A percentile compares a stretch with the other conserved stretches of the same genome.
phyloP scores from a whole-genome alignment of 2,888 invertebrate species.

The Andrena marginata region DNA sequence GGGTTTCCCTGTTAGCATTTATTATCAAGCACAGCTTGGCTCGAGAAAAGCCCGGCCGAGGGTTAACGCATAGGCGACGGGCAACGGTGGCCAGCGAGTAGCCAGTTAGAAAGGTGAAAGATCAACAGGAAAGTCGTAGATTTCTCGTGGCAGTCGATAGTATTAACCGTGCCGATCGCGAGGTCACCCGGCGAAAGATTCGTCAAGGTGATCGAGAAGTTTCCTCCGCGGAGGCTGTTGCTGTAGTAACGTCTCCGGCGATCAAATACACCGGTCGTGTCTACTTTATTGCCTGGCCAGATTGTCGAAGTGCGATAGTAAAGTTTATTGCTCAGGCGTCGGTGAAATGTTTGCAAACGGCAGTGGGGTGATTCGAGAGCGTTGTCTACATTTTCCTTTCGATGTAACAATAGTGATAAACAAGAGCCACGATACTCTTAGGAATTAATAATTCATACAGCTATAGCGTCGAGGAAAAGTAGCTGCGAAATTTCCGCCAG shows the following conservation, averaged over 20 bases:
- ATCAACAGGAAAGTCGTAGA: slow-evolving; percentile 65
- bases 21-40: too few species aligned
- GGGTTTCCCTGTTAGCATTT: too few species aligned
- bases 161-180: slow-evolving; percentile 55
- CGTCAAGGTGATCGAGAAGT: slow-evolving; percentile 71
- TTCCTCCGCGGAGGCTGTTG: slow-evolving; percentile 61
- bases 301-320: not conserved
- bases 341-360: too few species aligned
- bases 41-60: too few species aligned
- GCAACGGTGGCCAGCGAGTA: slow-evolving; percentile 40
- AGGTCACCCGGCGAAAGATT: slow-evolving; percentile 67
- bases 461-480: too few species aligned
- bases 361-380: too few species aligned
- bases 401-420: too few species aligned
- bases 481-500: too few species aligned
- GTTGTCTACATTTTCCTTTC: too few species aligned
- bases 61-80: slow-evolving; percentile 31
- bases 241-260: not conserved
- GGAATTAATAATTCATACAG: too few species aligned
- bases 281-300: not conserved
- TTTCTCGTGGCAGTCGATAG: slow-evolving; percentile 62
- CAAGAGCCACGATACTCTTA: too few species aligned
- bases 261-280: not conserved
- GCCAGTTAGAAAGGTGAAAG: slow-evolving; percentile 69
- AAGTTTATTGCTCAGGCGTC: not conserved